Conservation (phyloP, 1,140 invertebrate species). For the Phymorhynchus buccinoides region DNA sequence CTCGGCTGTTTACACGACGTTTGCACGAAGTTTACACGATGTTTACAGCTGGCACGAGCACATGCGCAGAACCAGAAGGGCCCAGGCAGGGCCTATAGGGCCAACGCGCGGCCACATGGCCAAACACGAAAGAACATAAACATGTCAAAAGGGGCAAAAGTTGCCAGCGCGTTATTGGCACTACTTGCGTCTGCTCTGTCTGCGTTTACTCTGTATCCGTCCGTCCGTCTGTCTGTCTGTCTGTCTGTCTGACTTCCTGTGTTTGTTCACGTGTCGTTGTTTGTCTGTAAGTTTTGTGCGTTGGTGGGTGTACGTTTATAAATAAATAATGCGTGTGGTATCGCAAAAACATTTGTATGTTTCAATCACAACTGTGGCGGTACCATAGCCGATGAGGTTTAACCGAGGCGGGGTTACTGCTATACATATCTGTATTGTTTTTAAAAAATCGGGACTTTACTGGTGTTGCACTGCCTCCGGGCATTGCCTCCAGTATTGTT, state of each 20-base stretch:
- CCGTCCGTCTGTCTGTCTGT: not conserved
- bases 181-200: not conserved
- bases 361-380: too few relatives aligned
- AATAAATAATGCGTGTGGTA: not conserved
- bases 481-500: too few relatives aligned
- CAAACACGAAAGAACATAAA: constrained; percentile 37
- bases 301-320: not conserved
- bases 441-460: too few relatives aligned
- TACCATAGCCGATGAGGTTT: too few relatives aligned
- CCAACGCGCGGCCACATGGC: constrained; percentile 25
- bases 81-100: constrained; percentile 19
- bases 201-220: too few relatives aligned
- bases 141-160: constrained; percentile 33
- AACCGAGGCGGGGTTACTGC: too few relatives aligned
- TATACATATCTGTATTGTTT: too few relatives aligned
- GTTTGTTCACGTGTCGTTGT: too few relatives aligned
- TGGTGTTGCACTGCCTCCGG: too few relatives aligned
- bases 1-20: not conserved
- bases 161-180: constrained; percentile 5
- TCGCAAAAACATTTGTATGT: not conserved
- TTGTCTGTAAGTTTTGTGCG: not conserved
- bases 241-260: not conserved
- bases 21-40: constrained; percentile 1
- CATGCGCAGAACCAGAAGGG: not conserved
- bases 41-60: constrained; percentile 21